phyloP scores from a whole-genome alignment of 1,140 invertebrate species.

The Zaprionus africanus region DNA sequence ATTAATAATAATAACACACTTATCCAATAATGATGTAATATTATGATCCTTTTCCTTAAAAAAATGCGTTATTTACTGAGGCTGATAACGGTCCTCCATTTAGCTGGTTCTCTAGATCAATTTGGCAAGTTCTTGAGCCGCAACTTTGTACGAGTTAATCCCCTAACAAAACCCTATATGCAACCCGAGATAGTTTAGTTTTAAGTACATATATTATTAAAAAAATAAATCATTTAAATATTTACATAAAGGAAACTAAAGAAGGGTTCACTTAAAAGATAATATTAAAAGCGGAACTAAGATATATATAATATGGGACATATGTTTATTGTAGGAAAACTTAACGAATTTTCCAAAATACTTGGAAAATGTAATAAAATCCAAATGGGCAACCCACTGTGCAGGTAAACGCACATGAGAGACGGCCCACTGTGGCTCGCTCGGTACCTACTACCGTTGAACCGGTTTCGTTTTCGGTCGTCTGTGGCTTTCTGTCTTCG shows the following conservation, averaged over 20 bases:
- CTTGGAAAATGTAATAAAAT: neutral
- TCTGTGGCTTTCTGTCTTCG: neutral
- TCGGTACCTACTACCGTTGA: constrained; percentile 18
- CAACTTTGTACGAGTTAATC: constrained; percentile 23
- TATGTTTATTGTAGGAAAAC: neutral
- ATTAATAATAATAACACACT: constrained; percentile 36
- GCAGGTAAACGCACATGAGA: neutral
- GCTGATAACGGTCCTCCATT: constrained; percentile 7
- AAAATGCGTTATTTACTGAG: constrained; percentile 34
- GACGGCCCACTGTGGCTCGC: constrained; percentile 18
- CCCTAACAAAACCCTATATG: constrained; percentile 12
- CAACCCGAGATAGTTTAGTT: constrained; percentile 29
- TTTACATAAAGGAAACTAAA: neutral
- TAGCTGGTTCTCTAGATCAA: constrained; percentile 68
- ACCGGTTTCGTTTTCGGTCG: constrained; percentile 40
- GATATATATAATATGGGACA: neutral
- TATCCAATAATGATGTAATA: constrained; percentile 22
- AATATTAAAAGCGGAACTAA: neutral
- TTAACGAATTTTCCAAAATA: neutral
- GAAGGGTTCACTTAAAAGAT: neutral
- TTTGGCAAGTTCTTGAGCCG: constrained; percentile 55
- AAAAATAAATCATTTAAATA: constrained; percentile 43
- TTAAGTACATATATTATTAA: constrained; percentile 28
- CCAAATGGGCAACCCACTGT: constrained; percentile 20
- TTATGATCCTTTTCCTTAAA: constrained; percentile 55